phyloP scores from a whole-genome alignment of 1,140 invertebrate genomes.

The Sitophilus oryzae region DNA sequence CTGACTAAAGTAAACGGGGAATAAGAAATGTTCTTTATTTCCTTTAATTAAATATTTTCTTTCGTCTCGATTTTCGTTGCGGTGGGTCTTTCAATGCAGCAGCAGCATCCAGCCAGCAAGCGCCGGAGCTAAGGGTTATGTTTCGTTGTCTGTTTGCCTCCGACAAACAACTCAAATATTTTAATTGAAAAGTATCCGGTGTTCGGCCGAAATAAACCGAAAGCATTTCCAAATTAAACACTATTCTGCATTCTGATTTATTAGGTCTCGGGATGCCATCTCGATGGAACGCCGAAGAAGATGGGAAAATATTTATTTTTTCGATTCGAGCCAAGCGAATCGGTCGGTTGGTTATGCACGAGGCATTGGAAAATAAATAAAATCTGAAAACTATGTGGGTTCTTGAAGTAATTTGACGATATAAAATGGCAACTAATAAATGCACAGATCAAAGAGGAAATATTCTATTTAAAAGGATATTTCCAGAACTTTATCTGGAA shows the following conservation, averaged over 20 bases:
- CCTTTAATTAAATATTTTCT: constrained; percentile 9
- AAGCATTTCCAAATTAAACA: constrained; percentile 3
- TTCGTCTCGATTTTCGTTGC: background rate
- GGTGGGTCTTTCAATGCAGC: background rate
- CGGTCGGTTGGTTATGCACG: too few relatives aligned
- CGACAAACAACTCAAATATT: constrained; percentile 7
- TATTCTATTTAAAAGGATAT: too few relatives aligned
- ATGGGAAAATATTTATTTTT: background rate
- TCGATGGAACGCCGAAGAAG: background rate
- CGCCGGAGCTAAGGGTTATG: background rate
- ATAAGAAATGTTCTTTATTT: constrained; percentile 9
- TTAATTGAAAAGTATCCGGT: constrained; percentile 7
- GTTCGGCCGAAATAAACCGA: background rate
- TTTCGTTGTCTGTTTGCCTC: constrained; percentile 5
- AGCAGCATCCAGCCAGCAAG: too few relatives aligned
- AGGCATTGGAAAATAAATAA: too few relatives aligned
- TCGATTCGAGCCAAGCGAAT: too few relatives aligned
- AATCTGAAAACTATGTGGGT: too few relatives aligned
- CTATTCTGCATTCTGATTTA: constrained; percentile 1
- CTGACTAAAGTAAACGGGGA: constrained; percentile 1
- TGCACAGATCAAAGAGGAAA: too few relatives aligned
- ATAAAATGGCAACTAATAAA: too few relatives aligned
- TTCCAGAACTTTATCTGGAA: too few relatives aligned
- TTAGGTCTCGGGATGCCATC: background rate
- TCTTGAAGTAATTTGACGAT: too few relatives aligned